A percentile compares a stretch with the other conserved stretches of the same genome.
phyloP scores from a whole-genome alignment of 1,140 invertebrate genomes.

The Spodoptera litura region DNA sequence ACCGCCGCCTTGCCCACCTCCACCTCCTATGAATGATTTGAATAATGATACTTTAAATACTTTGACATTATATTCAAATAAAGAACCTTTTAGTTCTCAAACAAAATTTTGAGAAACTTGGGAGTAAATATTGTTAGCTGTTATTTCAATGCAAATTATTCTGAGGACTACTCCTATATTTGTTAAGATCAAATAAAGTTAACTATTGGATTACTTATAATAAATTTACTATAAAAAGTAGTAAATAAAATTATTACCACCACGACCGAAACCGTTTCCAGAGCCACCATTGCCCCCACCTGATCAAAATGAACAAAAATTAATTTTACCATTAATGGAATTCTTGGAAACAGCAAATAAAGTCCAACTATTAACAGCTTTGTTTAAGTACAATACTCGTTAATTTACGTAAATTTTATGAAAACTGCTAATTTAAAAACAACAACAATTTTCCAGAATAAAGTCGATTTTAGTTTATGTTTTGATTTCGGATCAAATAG shows the following conservation, averaged over 20 bases:
- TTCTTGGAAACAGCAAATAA: conserved; percentile 50
- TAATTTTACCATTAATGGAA: conserved; percentile 1
- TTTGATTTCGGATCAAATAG: not conserved
- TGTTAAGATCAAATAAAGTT: too few relatives aligned
- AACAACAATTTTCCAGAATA: not conserved
- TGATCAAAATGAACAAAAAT: conserved; percentile 35
- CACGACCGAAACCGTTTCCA: conserved; percentile 57
- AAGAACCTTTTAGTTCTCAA: not conserved
- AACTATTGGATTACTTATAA: too few relatives aligned
- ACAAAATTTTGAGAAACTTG: not conserved
- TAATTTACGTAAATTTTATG: conserved; percentile 1
- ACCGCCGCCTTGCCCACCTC: conserved; percentile 49
- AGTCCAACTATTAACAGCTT: conserved; percentile 20
- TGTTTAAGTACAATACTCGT: conserved; percentile 6
- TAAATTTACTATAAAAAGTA: not conserved
- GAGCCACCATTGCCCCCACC: conserved; percentile 52
- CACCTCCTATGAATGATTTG: conserved; percentile 48
- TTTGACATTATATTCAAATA: not conserved
- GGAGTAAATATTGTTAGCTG: too few relatives aligned
- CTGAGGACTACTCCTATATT: too few relatives aligned
- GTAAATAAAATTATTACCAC: conserved; percentile 45
- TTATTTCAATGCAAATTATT: too few relatives aligned
- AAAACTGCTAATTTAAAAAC: conserved; percentile 27
- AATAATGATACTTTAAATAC: not conserved
- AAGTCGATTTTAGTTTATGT: too few relatives aligned